These are phyloP conservation scores for Conopomorpha cramerella DNA, from an alignment of 1,140 invertebrate species.

Conservation along the genomic window DNA sequence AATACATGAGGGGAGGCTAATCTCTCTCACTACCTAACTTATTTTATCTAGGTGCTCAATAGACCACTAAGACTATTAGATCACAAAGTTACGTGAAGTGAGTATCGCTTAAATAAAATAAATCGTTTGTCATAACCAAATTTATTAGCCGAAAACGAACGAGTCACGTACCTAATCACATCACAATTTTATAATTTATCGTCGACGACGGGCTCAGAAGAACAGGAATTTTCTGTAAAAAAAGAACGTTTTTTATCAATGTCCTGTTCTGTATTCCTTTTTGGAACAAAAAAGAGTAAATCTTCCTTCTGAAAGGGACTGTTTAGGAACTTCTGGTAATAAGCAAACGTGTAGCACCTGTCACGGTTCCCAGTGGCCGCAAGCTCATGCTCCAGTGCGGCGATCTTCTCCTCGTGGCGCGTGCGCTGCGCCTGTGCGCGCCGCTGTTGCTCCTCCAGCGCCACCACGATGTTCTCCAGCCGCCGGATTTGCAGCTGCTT, in stretches of 20 bases:
- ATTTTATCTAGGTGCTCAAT: too few species aligned
- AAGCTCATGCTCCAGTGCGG: slow-evolving; percentile 59
- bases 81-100: too few species aligned
- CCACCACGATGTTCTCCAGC: slow-evolving; percentile 63
- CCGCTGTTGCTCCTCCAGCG: slow-evolving; percentile 65
- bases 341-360: background rate
- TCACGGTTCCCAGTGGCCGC: slow-evolving; percentile 16
- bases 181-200: too few species aligned
- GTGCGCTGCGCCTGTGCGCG: slow-evolving; percentile 63
- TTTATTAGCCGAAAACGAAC: too few species aligned
- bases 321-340: background rate
- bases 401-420: slow-evolving; percentile 65
- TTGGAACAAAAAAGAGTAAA: background rate
- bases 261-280: background rate
- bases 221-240: slow-evolving; percentile 39
- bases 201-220: slow-evolving; percentile 17
- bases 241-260: slow-evolving; percentile 1
- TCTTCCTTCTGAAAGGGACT: background rate
- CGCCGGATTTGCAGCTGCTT: slow-evolving; percentile 64
- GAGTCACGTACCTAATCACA: too few species aligned
- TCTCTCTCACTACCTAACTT: too few species aligned
- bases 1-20: too few species aligned
- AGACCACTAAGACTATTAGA: too few species aligned
- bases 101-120: too few species aligned
- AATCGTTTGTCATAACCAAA: too few species aligned